Percentiles rank a stretch among this genome's conserved stretches.
Conservation (phyloP, 1,140 invertebrate species). For the Drosophila orena region DNA sequence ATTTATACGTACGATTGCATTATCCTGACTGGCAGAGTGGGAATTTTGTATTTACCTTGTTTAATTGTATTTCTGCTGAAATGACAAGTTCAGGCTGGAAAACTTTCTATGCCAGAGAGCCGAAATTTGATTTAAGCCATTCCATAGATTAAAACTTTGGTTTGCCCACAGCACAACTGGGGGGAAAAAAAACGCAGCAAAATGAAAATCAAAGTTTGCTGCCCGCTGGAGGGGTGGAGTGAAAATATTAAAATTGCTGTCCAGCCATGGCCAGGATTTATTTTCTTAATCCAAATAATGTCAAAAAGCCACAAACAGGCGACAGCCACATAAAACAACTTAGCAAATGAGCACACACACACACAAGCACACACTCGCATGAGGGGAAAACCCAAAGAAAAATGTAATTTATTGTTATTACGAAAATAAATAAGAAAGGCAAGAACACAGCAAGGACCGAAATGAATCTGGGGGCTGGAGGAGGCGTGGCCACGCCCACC, state of each 20-base stretch:
- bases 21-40: too few relatives aligned
- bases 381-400: constrained; percentile 61
- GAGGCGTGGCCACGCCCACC: constrained; percentile 41
- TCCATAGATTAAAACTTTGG: constrained; percentile 39
- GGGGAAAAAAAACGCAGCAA: background rate
- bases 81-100: constrained; percentile 26
- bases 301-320: constrained; percentile 82
- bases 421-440: constrained; percentile 79
- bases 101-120: constrained; percentile 17
- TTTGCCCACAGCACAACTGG: background rate
- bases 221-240: background rate
- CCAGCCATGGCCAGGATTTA: constrained; percentile 64
- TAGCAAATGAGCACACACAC: constrained; percentile 70
- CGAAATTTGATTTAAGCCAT: constrained; percentile 39
- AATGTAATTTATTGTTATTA: constrained; percentile 83
- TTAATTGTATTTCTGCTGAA: constrained; percentile 13
- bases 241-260: constrained; percentile 71
- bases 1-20: background rate
- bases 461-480: constrained; percentile 37
- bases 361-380: constrained; percentile 19
- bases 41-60: background rate
- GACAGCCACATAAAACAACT: constrained; percentile 81
- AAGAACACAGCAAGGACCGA: constrained; percentile 24
- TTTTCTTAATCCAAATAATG: constrained; percentile 81
- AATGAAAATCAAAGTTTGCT: constrained; percentile 41